Evolutionary conservation across 2,888 invertebrate species (phyloP), one percentile per base, ranked within the genome.

Genomic region (Girardia tigrina): DNA sequence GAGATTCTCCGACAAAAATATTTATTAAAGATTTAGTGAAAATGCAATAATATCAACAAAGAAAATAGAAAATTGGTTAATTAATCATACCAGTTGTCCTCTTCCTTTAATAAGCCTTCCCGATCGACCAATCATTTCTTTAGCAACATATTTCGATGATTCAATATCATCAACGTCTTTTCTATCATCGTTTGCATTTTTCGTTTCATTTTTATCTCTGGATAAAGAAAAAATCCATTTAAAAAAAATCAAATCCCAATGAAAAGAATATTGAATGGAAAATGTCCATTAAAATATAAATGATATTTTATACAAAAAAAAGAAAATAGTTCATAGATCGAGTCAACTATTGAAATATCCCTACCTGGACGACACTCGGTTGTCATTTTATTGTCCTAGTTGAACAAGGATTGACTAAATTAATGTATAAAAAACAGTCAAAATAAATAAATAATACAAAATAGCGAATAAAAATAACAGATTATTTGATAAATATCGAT

Each of bases 21-120:
- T n/a, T n/a, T n/a, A n/a, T n/a, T n/a, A n/a, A n/a, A n/a, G n/a
- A n/a, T n/a, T n/a, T n/a, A n/a, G n/a, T n/a, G n/a, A n/a, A n/a
- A n/a, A n/a, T n/a, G n/a, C n/a, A n/a, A n/a, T n/a, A n/a, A n/a
- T n/a, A n/a, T n/a, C n/a, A n/a, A n/a, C n/a, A n/a, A n/a, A n/a
- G n/a, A n/a, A n/a, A n/a, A n/a, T n/a, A n/a, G n/a, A n/a, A n/a
- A n/a, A n/a, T n/a, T n/a, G n/a, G n/a, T n/a, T n/a, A n/a, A n/a
- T n/a, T n/a, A n/a, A n/a, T n/a, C 73, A 29, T 28, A 74, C 74
- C 2, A 74, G 14, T 26, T 26, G 23, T 8, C 74, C 74, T 74
- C 74, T 23, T 14, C 74, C 74, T 42, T 74, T 74, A 26, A 74
- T 74, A 23, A 42, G 6, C 16, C 74, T 36, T 74, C 74, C 74